These are phyloP conservation scores for Babylonia areolata DNA, from an alignment of 1,140 invertebrate species.

Conservation along the genomic window DNA sequence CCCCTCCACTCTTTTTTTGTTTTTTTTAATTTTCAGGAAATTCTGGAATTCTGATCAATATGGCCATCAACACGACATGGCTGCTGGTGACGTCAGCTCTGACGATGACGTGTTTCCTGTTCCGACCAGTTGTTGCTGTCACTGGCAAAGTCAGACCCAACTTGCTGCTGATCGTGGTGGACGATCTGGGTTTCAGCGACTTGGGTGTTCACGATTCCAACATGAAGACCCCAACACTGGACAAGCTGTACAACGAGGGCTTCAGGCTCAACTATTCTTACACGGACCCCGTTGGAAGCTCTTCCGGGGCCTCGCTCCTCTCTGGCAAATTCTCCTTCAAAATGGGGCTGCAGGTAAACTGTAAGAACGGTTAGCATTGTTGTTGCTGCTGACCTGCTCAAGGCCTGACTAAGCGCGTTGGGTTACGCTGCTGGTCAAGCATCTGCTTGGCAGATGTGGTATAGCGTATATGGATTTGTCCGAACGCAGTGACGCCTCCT, in stretches of 20 bases:
- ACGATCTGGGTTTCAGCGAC: neutral
- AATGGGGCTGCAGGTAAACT: constrained; percentile 6
- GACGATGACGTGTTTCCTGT: constrained; percentile 5
- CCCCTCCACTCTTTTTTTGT: too few relatives aligned
- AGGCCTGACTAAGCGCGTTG: too few relatives aligned
- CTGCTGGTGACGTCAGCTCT: neutral
- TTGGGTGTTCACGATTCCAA: neutral
- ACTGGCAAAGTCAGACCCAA: neutral
- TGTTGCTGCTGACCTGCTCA: too few relatives aligned
- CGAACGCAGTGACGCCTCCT: too few relatives aligned
- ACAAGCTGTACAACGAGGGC: constrained; percentile 2
- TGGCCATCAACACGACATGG: neutral
- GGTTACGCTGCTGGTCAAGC: too few relatives aligned
- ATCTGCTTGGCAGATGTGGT: too few relatives aligned
- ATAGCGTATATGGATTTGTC: too few relatives aligned
- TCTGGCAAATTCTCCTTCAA: constrained; percentile 23
- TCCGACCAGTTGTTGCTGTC: neutral
- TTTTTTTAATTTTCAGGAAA: too few relatives aligned
- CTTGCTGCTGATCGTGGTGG: constrained; percentile 5
- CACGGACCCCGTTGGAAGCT: neutral
- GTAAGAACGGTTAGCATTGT: too few relatives aligned
- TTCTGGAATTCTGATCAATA: neutral
- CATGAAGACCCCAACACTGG: neutral
- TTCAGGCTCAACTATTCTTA: neutral
- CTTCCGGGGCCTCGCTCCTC: neutral